Percentiles rank a stretch among this genome's conserved stretches.
phyloP scores from a whole-genome alignment of 1,140 invertebrate genomes.

The Drosophila pallidifrons region DNA sequence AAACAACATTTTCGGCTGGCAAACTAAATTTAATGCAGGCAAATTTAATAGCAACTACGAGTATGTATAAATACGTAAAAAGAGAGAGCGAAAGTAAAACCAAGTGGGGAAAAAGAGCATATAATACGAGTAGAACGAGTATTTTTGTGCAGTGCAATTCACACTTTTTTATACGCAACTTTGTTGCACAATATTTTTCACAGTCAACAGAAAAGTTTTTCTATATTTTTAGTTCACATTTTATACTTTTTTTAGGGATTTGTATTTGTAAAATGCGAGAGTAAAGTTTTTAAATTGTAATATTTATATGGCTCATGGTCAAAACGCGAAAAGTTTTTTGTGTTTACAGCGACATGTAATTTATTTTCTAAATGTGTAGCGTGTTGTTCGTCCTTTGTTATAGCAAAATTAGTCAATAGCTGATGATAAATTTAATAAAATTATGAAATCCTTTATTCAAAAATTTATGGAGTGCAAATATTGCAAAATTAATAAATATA shows the following conservation, averaged over 20 bases:
- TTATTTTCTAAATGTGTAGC: conserved; percentile 51
- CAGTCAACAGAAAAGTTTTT: conserved; percentile 62
- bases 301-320: conserved; percentile 68
- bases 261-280: conserved; percentile 31
- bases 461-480: background rate
- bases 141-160: conserved; percentile 38
- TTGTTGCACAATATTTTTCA: conserved; percentile 63
- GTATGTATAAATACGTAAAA: conserved; percentile 17
- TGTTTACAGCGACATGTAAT: conserved; percentile 36
- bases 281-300: conserved; percentile 62
- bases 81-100: background rate
- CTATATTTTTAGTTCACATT: conserved; percentile 10
- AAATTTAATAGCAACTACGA: conserved; percentile 39
- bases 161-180: conserved; percentile 48
- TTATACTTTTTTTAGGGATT: conserved; percentile 7
- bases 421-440: conserved; percentile 11
- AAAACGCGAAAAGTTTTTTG: conserved; percentile 43
- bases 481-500: conserved; percentile 5
- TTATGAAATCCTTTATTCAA: background rate
- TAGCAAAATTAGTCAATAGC: conserved; percentile 20
- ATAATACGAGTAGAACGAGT: conserved; percentile 15
- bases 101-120: conserved; percentile 22
- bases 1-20: conserved; percentile 20
- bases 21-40: conserved; percentile 42
- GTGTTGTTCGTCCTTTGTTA: background rate